Conservation (phyloP, 2,888 invertebrate species). For the Drosophila nr. medialis region DNA sequence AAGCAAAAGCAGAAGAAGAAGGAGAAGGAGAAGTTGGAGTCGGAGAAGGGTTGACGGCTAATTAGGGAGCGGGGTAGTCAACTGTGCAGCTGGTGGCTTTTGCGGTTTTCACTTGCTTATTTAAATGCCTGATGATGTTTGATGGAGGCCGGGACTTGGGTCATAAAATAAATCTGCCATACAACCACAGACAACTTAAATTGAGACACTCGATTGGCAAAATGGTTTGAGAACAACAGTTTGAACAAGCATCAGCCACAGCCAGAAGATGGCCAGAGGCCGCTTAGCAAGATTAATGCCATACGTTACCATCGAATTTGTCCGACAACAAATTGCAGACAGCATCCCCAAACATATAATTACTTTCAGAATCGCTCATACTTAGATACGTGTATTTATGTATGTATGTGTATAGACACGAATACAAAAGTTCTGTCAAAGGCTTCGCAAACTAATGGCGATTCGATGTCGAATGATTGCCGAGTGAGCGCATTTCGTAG, state of each 20-base stretch:
- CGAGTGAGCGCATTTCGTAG: slow-evolving; percentile 7
- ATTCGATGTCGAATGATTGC: slow-evolving; percentile 24
- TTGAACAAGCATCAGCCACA: slow-evolving; percentile 4
- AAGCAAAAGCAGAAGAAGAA: too few relatives aligned
- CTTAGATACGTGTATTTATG: background rate
- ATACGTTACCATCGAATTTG: slow-evolving; percentile 11
- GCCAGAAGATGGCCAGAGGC: slow-evolving; percentile 15
- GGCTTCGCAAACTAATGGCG: slow-evolving; percentile 27
- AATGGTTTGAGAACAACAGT: slow-evolving; percentile 13
- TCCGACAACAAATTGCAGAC: slow-evolving; percentile 30
- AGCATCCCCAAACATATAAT: slow-evolving; percentile 1
- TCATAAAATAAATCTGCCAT: slow-evolving; percentile 31
- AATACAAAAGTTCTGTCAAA: background rate
- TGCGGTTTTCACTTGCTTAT: slow-evolving; percentile 34
- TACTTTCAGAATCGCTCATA: background rate
- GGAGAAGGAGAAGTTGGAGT: background rate
- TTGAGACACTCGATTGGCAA: slow-evolving; percentile 29
- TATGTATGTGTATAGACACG: background rate
- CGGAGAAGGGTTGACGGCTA: slow-evolving; percentile 9
- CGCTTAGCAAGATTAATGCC: slow-evolving; percentile 24
- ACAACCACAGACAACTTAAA: slow-evolving; percentile 44
- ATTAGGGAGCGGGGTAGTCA: slow-evolving; percentile 23
- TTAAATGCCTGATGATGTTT: slow-evolving; percentile 15
- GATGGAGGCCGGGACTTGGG: background rate
- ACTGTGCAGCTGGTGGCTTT: slow-evolving; percentile 37